Conservation (phyloP, 1,140 invertebrate genomes). For the Panulirus ornatus region DNA sequence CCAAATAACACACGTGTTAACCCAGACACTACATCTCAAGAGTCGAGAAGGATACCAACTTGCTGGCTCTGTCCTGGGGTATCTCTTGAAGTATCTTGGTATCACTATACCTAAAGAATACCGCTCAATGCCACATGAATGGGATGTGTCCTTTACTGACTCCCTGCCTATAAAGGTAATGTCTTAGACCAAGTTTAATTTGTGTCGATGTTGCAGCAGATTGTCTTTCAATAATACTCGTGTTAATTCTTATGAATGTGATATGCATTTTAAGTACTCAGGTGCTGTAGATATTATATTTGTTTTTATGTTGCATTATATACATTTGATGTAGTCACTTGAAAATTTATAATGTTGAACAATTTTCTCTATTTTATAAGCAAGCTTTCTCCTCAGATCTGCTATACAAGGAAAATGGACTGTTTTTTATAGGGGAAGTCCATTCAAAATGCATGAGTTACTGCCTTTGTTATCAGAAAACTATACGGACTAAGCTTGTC, state of each 20-base stretch:
- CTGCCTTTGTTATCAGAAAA: too few species aligned
- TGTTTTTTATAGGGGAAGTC: too few species aligned
- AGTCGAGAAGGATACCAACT: constrained; percentile 82
- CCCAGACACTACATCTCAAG: constrained; percentile 83
- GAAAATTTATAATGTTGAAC: too few species aligned
- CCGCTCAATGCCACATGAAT: constrained; percentile 82
- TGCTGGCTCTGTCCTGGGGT: constrained; percentile 80
- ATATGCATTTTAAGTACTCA: too few species aligned
- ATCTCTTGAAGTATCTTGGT: constrained; percentile 82
- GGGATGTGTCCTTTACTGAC: constrained; percentile 83
- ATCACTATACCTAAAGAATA: constrained; percentile 84
- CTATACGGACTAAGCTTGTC: too few species aligned
- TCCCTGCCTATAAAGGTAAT: constrained; percentile 86
- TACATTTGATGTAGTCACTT: too few species aligned
- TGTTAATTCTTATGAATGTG: constrained; percentile 1
- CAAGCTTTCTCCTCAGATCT: too few species aligned
- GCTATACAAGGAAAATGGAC: too few species aligned
- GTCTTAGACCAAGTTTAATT: not conserved
- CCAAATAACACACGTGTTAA: constrained; percentile 82
- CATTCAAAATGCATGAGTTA: too few species aligned
- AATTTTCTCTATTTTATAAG: too few species aligned
- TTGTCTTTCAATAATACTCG: not conserved
- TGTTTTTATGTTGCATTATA: too few species aligned
- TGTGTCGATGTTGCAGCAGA: not conserved
- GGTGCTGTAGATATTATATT: too few species aligned